Percentiles rank a stretch among this genome's conserved stretches.
phyloP scores from a whole-genome alignment of 2,888 invertebrate genomes.

The Ypsolopha sequella region DNA sequence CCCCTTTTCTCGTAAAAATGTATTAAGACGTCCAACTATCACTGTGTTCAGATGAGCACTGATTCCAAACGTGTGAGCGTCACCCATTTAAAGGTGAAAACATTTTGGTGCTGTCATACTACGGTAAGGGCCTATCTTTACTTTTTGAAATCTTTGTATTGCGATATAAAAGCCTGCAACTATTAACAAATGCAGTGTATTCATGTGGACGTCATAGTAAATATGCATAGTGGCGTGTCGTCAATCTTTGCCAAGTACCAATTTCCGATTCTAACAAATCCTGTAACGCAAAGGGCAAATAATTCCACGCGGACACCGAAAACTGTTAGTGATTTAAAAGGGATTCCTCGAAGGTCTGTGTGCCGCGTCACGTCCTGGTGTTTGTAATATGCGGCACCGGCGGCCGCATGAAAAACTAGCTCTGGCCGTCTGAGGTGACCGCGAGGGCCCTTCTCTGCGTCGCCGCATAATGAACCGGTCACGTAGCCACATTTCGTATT shows the following conservation, averaged over 20 bases:
- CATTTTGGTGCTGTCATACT: no score
- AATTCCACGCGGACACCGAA: conserved; percentile 18
- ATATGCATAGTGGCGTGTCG: background rate
- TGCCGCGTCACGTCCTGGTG: conserved; percentile 34
- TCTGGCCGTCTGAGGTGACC: conserved; percentile 27
- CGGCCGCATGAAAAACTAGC: conserved; percentile 21
- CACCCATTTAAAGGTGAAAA: no score
- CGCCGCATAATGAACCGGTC: conserved; percentile 68
- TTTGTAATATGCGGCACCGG: conserved; percentile 36
- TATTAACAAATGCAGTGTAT: no score
- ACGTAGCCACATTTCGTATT: conserved; percentile 71
- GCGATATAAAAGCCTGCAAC: no score
- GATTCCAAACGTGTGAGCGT: no score
- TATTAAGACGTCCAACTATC: no score
- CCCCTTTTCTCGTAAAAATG: no score
- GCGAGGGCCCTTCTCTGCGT: conserved; percentile 38
- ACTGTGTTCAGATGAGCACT: no score
- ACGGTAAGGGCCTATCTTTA: no score
- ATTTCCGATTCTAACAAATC: conserved; percentile 2
- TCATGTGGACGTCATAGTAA: no score
- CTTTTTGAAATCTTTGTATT: no score
- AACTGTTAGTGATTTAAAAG: conserved; percentile 30
- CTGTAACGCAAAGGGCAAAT: conserved; percentile 12
- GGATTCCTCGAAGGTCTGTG: conserved; percentile 25
- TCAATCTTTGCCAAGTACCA: background rate